phyloP scores from a whole-genome alignment of 2,888 invertebrate species.

The Drosophila multiciliata region DNA sequence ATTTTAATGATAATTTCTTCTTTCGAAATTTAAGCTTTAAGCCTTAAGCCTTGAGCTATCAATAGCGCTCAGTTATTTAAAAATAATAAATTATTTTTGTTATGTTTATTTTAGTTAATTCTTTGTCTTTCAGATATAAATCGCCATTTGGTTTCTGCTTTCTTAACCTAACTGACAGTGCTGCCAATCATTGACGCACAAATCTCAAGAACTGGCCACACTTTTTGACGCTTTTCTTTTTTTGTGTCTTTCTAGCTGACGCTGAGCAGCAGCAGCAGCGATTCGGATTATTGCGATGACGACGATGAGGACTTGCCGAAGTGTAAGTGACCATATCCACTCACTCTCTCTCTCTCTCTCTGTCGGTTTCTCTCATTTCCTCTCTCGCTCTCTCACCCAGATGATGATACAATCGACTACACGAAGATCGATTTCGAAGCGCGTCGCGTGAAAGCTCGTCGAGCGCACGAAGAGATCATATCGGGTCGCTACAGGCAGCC shows the following conservation, averaged over 20 bases:
- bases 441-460: conserved; percentile 84
- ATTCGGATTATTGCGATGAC: conserved; percentile 84
- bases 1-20: background rate
- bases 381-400: conserved; percentile 42
- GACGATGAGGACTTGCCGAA: conserved; percentile 83
- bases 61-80: background rate
- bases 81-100: background rate
- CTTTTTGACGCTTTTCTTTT: conserved; percentile 10
- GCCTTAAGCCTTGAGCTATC: background rate
- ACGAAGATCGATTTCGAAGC: conserved; percentile 85
- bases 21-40: too few species aligned
- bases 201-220: background rate
- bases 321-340: conserved; percentile 64
- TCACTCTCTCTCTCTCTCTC: background rate
- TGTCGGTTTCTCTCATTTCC: background rate
- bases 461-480: conserved; percentile 85
- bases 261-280: conserved; percentile 84
- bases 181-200: background rate
- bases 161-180: background rate
- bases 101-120: background rate
- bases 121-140: background rate
- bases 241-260: conserved; percentile 75
- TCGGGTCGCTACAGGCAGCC: conserved; percentile 85
- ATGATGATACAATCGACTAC: conserved; percentile 84
- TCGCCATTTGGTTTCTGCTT: background rate